Evolutionary conservation across 2,113 vertebrate genomes (phyloP).

Genomic region (Mus pahari): DNA sequence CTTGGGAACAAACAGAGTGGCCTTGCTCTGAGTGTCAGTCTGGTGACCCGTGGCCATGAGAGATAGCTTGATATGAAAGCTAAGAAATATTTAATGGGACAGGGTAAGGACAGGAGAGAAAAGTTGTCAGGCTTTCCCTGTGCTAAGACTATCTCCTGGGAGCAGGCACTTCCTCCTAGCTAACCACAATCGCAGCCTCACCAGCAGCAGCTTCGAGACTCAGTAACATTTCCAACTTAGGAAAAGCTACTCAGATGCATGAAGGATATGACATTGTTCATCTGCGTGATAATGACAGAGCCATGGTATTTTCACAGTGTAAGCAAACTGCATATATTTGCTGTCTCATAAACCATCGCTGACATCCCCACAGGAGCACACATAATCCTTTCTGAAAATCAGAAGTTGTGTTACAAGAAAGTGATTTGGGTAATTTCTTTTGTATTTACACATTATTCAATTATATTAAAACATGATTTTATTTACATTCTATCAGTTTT

Average conservation of each 20-base stretch:
- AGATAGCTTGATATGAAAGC: neutral
- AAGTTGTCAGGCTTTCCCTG: neutral
- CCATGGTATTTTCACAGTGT: conserved; percentile 20
- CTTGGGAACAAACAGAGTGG: neutral
- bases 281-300: neutral
- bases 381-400: conserved; percentile 81
- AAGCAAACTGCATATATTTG: conserved; percentile 80
- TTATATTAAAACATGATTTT: conserved; percentile 85
- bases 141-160: neutral
- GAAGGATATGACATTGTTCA: neutral
- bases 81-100: neutral
- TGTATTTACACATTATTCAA: conserved; percentile 83
- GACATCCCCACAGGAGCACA: conserved; percentile 70
- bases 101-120: neutral
- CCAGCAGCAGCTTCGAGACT: neutral
- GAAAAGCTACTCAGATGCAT: neutral
- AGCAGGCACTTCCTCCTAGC: neutral
- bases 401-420: conserved; percentile 84
- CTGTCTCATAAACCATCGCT: conserved; percentile 79
- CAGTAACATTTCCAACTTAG: neutral
- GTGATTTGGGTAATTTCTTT: conserved; percentile 86
- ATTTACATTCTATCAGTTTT: conserved; percentile 84
- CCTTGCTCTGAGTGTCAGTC: conserved; percentile 36
- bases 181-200: neutral
- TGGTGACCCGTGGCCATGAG: neutral